phyloP scores from a whole-genome alignment of 2,797 vertebrate genomes.

The Sebastes matsubarae region DNA sequence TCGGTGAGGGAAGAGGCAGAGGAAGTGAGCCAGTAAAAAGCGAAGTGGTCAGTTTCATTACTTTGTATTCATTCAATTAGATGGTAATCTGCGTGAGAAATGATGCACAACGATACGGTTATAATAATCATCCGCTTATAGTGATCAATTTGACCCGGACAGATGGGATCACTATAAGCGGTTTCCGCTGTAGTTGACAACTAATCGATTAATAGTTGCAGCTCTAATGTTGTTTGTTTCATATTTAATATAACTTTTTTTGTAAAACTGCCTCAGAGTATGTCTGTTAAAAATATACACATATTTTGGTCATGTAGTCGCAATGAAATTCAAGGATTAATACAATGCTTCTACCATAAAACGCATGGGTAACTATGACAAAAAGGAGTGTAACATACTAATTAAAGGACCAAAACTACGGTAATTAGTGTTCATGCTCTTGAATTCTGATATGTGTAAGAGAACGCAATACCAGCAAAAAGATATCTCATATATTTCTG shows the following conservation, averaged over 20 bases:
- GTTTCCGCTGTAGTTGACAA: too few species aligned
- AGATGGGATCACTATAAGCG: too few species aligned
- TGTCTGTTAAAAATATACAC: neutral
- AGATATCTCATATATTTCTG: neutral
- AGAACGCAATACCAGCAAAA: neutral
- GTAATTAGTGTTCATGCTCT: too few species aligned
- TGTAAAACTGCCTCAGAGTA: neutral
- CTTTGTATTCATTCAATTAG: too few species aligned
- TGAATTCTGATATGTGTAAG: neutral
- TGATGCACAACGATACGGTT: too few species aligned
- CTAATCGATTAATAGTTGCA: neutral
- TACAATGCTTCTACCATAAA: neutral
- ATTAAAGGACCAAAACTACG: neutral
- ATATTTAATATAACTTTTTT: neutral
- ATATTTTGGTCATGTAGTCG: neutral
- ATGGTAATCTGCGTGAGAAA: too few species aligned
- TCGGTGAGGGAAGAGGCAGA: too few species aligned
- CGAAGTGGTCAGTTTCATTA: too few species aligned
- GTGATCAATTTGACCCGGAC: too few species aligned
- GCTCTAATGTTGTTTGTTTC: neutral
- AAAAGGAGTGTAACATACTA: neutral
- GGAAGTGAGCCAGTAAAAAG: too few species aligned
- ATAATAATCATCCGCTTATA: too few species aligned
- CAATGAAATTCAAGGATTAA: neutral
- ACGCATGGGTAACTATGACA: neutral